These are phyloP conservation scores for Podarcis cretensis DNA, from an alignment of 2,113 vertebrate species.

Conservation along the genomic window DNA sequence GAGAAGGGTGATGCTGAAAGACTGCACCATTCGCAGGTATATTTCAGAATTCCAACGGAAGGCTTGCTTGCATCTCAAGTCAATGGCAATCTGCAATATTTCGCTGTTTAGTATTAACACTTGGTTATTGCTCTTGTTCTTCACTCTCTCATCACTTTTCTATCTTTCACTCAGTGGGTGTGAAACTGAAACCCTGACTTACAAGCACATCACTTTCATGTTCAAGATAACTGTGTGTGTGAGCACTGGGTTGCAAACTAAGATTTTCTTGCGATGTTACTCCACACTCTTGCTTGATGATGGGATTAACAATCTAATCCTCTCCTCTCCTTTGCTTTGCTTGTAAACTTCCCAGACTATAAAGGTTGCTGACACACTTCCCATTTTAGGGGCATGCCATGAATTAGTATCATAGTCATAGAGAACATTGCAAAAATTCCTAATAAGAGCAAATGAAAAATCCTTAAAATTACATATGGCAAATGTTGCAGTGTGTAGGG, in stretches of 20 bases:
- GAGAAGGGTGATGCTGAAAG: not conserved
- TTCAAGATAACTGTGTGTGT: not conserved
- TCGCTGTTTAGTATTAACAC: not conserved
- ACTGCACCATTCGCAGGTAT: not conserved
- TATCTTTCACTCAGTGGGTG: not conserved
- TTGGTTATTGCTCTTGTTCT: not conserved
- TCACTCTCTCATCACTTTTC: not conserved
- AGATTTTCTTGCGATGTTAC: not conserved
- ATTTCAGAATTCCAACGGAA: not conserved
- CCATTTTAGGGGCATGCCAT: not conserved
- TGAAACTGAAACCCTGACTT: conserved; percentile 5
- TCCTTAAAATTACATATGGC: not conserved
- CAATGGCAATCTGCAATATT: not conserved
- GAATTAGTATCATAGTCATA: not conserved
- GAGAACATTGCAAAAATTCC: not conserved
- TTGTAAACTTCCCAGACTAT: not conserved
- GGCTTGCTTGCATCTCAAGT: not conserved
- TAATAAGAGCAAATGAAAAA: not conserved
- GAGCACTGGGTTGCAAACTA: not conserved
- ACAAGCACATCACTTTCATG: not conserved
- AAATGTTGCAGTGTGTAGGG: not conserved
- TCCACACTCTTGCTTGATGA: not conserved
- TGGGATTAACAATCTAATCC: conserved; percentile 29
- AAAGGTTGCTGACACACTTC: not conserved
- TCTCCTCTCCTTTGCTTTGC: not conserved